Base-by-base conservation (phyloP, 2,888 invertebrate genomes). In the Chironomus riparius region DNA sequence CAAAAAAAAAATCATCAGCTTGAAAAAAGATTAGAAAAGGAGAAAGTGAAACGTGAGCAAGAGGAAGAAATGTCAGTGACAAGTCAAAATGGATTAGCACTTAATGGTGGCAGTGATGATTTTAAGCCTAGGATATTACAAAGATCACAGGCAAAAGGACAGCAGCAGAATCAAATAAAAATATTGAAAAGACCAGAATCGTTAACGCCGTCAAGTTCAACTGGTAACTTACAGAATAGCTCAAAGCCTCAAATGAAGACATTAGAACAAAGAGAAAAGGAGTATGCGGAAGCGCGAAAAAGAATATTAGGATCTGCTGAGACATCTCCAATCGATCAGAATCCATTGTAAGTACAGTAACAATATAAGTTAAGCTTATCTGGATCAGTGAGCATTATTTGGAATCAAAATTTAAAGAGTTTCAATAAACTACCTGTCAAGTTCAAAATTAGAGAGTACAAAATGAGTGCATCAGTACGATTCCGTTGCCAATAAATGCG, bases 221-320 rank as follows among this genome's bases (percentile, higher is more conserved):
- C 24, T 10, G 18, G 18, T 56, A n/a, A 65, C 7, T 13, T 21
- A 24, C 65, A 65, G 22, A 62, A 74, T 47, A 47, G 6, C 22
- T 65, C 88, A 69, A 86, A 86, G 79, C 90, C 91, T 79, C 93
- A 93, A 61, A 91, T 93, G 77, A 93, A 94, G 84, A 91, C 93
- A 68, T 84, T 93, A 68, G 91, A 93, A 84, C 93, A 97, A 87
- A 88, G 97, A 80, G 95, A 96, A 84, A 94, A 94, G 81, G 97
- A 95, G 81, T 97, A 97, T 82, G 95, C 95, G 13, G 92, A 95
- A 83, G 96, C 96, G 21, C 88, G 97, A 79, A 87, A 94, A 78
- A 87, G 97, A 81, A 97, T 97, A 84, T 85, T 97, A 79, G 97
- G 97, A 15, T 92, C 94, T 82, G 93, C 93, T 75, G 88, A 89